These are phyloP conservation scores for Hedya salicella DNA, from an alignment of 2,888 invertebrate genomes.

Conservation along the genomic window DNA sequence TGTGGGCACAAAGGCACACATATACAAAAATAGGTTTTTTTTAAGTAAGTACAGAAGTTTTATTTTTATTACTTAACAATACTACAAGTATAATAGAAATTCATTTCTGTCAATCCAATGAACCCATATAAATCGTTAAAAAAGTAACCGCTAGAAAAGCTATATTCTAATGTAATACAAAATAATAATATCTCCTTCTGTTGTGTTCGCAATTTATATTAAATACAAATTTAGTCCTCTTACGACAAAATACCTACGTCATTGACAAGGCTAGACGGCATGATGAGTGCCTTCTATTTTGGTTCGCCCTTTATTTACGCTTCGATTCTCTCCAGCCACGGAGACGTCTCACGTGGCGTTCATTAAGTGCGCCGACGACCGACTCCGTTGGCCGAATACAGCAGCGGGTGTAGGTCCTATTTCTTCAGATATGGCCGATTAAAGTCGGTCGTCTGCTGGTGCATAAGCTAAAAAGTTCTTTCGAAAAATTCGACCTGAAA, in stretches of 20 bases:
- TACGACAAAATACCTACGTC: constrained; percentile 7
- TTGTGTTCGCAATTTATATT: neutral
- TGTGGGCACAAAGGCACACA: too few species aligned
- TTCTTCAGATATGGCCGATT: neutral
- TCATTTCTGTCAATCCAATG: too few species aligned
- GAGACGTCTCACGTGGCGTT: constrained; percentile 18
- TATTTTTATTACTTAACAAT: too few species aligned
- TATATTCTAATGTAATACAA: too few species aligned
- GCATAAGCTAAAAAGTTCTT: neutral
- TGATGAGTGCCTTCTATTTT: constrained; percentile 25
- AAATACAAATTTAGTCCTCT: neutral
- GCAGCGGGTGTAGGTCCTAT: neutral
- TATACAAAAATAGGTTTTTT: too few species aligned
- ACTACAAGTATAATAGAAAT: too few species aligned
- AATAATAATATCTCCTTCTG: too few species aligned
- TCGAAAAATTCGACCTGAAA: constrained; percentile 1
- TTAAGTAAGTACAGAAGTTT: too few species aligned
- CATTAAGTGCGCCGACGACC: constrained; percentile 2
- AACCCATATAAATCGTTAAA: too few species aligned
- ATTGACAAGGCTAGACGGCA: constrained; percentile 11
- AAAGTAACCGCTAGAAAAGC: too few species aligned
- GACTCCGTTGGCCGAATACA: neutral
- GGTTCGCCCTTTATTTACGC: neutral
- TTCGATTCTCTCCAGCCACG: constrained; percentile 1
- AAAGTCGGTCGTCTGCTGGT: neutral